A percentile compares a stretch with the other conserved stretches of the same genome.
Conservation (phyloP, 2,888 invertebrate species). For the Athetis lepigone region DNA sequence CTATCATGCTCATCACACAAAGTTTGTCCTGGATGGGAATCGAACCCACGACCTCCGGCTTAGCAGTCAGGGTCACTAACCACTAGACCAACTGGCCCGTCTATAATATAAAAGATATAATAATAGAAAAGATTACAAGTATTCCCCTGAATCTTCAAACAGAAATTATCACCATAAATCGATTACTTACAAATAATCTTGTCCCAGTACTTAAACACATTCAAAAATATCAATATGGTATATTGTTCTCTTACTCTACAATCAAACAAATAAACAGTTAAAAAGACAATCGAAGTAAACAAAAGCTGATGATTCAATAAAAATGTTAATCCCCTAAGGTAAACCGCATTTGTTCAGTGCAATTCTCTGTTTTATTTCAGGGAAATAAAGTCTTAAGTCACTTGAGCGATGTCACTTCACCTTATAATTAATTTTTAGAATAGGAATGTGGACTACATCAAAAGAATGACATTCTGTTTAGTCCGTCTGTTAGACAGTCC, state of each 20-base stretch:
- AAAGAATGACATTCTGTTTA: no score
- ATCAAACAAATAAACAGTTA: conserved; percentile 7
- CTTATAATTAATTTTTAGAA: conserved; percentile 12
- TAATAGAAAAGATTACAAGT: not conserved
- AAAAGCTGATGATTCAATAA: conserved; percentile 26
- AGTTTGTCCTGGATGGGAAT: no score
- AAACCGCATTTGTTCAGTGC: not conserved
- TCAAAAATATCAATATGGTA: not conserved
- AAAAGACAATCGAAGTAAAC: conserved; percentile 11
- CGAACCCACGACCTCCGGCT: no score
- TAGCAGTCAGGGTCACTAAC: no score
- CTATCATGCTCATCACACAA: no score
- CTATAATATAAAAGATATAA: no score
- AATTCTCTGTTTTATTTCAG: not conserved
- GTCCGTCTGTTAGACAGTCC: no score
- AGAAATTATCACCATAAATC: not conserved
- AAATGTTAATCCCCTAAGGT: conserved; percentile 36
- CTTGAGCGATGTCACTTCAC: not conserved
- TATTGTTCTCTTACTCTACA: conserved; percentile 13
- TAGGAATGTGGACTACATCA: no score
- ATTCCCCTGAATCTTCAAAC: not conserved
- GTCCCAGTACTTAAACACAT: not conserved
- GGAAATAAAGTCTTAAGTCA: not conserved
- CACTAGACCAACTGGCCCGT: no score
- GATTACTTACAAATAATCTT: not conserved